These are phyloP conservation scores for Tiliacea citrago DNA, from an alignment of 2,888 invertebrate species.

Conservation along the genomic window DNA sequence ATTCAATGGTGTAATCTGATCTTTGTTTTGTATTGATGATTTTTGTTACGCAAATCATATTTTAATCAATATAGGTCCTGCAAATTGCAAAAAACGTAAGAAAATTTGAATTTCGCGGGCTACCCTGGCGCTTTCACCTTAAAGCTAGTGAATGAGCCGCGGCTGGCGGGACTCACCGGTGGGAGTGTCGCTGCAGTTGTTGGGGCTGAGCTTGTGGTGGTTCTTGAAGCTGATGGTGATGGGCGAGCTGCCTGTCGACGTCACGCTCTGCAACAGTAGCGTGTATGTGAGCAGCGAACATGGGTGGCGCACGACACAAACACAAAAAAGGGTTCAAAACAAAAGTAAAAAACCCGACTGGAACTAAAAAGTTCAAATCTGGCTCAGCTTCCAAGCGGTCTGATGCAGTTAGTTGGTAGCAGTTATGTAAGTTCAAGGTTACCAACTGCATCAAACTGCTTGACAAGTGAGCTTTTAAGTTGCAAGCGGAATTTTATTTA, in stretches of 20 bases:
- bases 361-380: neutral
- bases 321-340: too few relatives aligned
- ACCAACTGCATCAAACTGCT: too few relatives aligned
- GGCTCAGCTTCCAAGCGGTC: too few relatives aligned
- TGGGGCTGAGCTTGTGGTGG: conserved; percentile 70
- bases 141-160: neutral
- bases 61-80: too few relatives aligned
- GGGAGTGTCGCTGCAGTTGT: conserved; percentile 68
- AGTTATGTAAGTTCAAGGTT: too few relatives aligned
- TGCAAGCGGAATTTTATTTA: too few relatives aligned
- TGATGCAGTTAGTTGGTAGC: too few relatives aligned
- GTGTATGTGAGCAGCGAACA: neutral
- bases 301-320: neutral
- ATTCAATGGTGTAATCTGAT: too few relatives aligned
- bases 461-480: too few relatives aligned
- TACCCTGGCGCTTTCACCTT: too few relatives aligned
- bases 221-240: conserved; percentile 84
- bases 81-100: neutral
- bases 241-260: conserved; percentile 78
- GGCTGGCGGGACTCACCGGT: conserved; percentile 55
- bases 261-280: conserved; percentile 59
- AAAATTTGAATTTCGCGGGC: neutral
- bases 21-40: too few relatives aligned
- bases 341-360: neutral
- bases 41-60: too few relatives aligned